Evolutionary conservation across 2,888 invertebrate species (phyloP).

Genomic region (Bugulina stolonifera): DNA sequence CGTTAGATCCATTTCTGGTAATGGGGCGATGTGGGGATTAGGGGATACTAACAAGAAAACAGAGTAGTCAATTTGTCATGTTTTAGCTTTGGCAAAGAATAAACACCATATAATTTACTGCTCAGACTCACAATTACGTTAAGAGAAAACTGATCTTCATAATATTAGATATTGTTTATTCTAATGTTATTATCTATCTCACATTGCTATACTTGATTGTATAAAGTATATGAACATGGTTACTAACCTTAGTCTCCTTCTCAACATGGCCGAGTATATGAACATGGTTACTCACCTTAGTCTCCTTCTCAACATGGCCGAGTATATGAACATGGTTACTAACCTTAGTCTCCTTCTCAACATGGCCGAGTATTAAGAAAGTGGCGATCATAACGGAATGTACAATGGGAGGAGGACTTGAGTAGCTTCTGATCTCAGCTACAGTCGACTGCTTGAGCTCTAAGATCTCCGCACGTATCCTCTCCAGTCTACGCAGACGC

Average conservation of each 20-base stretch:
- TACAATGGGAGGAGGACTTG: slow-evolving; percentile 40
- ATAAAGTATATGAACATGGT: not conserved
- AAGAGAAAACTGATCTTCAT: too few species aligned
- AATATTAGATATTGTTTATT: too few species aligned
- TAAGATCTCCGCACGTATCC: slow-evolving; percentile 37
- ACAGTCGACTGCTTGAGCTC: slow-evolving; percentile 45
- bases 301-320: slow-evolving; percentile 47
- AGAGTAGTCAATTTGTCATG: too few species aligned
- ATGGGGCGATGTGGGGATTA: too few species aligned
- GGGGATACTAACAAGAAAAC: too few species aligned
- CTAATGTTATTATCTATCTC: too few species aligned
- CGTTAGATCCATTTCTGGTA: too few species aligned
- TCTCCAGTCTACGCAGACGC: slow-evolving; percentile 33
- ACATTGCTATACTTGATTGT: too few species aligned
- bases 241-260: slow-evolving; percentile 45
- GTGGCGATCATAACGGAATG: slow-evolving; percentile 45
- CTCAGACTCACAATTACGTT: too few species aligned
- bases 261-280: slow-evolving; percentile 44
- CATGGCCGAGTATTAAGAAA: slow-evolving; percentile 43
- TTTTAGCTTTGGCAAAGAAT: too few species aligned
- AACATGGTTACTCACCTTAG: slow-evolving; percentile 38
- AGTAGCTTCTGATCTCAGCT: slow-evolving; percentile 44
- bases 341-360: slow-evolving; percentile 49
- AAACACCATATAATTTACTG: too few species aligned
- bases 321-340: slow-evolving; percentile 31